Base-by-base conservation (phyloP, 2,113 vertebrate species). In the Piaya cayana region DNA sequence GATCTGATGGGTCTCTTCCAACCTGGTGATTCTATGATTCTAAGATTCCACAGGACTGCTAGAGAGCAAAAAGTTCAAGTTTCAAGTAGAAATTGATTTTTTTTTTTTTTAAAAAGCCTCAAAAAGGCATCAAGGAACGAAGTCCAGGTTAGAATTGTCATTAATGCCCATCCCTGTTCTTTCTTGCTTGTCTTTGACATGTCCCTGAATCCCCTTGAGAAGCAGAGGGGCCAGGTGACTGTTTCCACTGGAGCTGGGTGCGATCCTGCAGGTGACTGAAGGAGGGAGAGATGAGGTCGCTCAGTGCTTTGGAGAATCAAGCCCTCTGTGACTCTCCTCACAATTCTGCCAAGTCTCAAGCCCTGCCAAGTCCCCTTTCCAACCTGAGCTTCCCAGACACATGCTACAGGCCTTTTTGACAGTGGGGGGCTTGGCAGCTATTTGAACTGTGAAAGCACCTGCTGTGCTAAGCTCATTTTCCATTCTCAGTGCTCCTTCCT, bases 381-480 rank as follows among this genome's bases (percentile, higher is more conserved):
- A 83, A 58, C 87, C 85, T 36, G 47, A 70, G 25, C 47, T 93
- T 95, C 88, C 79, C 14, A 87, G 82, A 52, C 85, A 80, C 85
- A 86, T 74, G 85, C 93, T 85, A 83, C 52, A 92, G 94, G 92
- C 85, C 93, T 90, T 96, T 94, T 84, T 86, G 83, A 82, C 94
- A 89, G 94, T 53, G 5, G 94, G 92, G 91, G 64, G 89, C 94
- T 74, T 59, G 93, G 95, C 88, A 96, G 92, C 81, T 94, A 82
- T 92, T 95, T 96, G 95, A 97, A 94, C 93, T 91, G 53, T 19
- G 81, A 82, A 91, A 90, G 14, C 90, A 94, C 92, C 90, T 92
- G 92, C 96, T 96, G 96, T 2, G 74, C 72, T 92, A 93, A 93
- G 80, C 93, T 96, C 88, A 90, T 95, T 97, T 95, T 80, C 87